A percentile compares a stretch with the other conserved stretches of the same genome.
These are phyloP conservation scores for Protobothrops mucrosquamatus DNA, from an alignment of 2,113 vertebrate species.

Conservation along the genomic window DNA sequence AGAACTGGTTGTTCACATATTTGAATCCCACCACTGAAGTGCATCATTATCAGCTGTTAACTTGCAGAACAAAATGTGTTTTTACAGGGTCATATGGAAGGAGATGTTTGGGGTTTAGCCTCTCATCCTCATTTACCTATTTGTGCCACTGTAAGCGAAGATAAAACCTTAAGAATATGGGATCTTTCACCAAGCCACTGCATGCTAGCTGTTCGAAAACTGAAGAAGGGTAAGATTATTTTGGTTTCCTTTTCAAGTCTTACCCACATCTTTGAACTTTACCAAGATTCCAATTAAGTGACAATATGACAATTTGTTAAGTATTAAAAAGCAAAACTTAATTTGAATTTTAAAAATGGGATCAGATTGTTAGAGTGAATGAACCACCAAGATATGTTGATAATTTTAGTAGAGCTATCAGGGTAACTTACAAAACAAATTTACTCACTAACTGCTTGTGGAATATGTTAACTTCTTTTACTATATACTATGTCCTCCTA, in stretches of 20 bases:
- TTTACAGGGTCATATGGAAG: conserved; percentile 96
- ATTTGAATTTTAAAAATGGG: neutral
- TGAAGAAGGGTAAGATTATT: conserved; percentile 88
- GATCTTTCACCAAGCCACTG: conserved; percentile 99
- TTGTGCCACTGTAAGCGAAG: conserved; percentile 98
- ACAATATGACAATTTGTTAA: conserved; percentile 14
- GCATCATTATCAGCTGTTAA: neutral
- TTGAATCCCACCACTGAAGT: too few relatives aligned
- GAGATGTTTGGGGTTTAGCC: conserved; percentile 96
- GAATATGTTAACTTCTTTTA: neutral
- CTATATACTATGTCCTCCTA: neutral
- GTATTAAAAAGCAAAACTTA: neutral
- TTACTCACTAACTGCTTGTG: neutral
- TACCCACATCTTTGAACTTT: conserved; percentile 12
- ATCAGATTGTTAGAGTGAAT: neutral
- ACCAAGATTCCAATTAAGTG: neutral
- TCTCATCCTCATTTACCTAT: conserved; percentile 96
- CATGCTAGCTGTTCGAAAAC: conserved; percentile 98
- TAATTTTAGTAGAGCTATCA: neutral
- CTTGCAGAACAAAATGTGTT: conserved; percentile 30
- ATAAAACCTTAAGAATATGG: conserved; percentile 98
- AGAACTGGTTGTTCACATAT: too few relatives aligned
- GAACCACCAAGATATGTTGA: neutral
- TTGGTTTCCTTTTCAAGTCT: neutral
- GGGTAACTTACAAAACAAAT: neutral